These are phyloP conservation scores for Heliocidaris erythrogramma DNA, from an alignment of 35 echinoderm and acorn worm genomes.

Conservation along the genomic window DNA sequence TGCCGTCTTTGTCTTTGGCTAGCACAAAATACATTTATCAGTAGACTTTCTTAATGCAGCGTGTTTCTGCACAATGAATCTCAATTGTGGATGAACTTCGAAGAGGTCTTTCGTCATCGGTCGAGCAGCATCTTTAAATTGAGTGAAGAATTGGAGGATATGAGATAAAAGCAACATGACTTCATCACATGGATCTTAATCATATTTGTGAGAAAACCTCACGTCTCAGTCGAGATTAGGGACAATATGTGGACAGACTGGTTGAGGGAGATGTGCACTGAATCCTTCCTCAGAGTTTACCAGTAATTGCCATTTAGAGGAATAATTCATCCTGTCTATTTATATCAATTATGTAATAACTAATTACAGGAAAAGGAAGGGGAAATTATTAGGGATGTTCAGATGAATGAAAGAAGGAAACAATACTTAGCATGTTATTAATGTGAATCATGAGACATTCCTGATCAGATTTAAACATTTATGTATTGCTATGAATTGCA, in stretches of 20 bases:
- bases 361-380: not conserved
- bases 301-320: not conserved
- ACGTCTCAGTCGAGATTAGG: not conserved
- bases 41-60: not conserved
- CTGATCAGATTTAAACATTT: not conserved
- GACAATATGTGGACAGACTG: not conserved
- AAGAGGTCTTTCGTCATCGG: not conserved
- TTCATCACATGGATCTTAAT: conserved; percentile 6
- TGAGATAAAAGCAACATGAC: conserved; percentile 11
- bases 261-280: not conserved
- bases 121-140: not conserved
- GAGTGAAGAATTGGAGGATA: not conserved
- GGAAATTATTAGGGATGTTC: not conserved
- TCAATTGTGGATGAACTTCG: not conserved
- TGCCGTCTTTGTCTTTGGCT: not conserved
- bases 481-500: too few relatives aligned
- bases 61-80: conserved; percentile 16
- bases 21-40: not conserved
- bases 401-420: not conserved
- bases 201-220: not conserved
- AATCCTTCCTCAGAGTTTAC: not conserved
- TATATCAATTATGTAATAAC: too few relatives aligned
- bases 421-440: not conserved
- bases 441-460: not conserved
- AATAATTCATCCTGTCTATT: not conserved